These are phyloP conservation scores for Nibea coibor DNA, from an alignment of 2,113 vertebrate genomes.

Conservation along the genomic window DNA sequence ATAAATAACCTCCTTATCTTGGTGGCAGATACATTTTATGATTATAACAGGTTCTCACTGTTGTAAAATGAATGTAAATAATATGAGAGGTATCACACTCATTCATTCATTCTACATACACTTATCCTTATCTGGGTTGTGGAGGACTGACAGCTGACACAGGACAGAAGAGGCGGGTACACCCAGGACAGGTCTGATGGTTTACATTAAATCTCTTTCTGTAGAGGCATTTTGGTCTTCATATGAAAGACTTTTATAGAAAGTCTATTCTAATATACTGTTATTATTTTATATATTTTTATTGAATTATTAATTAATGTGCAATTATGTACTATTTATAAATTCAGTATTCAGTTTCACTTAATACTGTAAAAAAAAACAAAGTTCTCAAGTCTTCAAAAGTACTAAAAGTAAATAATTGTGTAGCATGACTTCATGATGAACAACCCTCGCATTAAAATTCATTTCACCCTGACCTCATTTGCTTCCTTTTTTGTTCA, in stretches of 20 bases:
- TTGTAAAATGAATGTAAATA: not conserved
- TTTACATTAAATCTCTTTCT: not conserved
- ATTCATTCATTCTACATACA: too few species aligned
- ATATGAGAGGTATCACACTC: not conserved
- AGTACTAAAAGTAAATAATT: not conserved
- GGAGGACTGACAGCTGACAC: too few species aligned
- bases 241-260: not conserved
- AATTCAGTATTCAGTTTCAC: not conserved
- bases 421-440: not conserved
- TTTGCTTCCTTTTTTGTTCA: too few species aligned
- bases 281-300: too few species aligned
- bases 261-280: not conserved
- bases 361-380: not conserved
- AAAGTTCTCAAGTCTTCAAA: not conserved
- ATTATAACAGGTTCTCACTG: not conserved
- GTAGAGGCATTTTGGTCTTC: not conserved
- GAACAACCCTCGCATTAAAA: too few species aligned
- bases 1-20: conserved; percentile 29
- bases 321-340: not conserved
- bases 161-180: too few species aligned
- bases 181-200: too few species aligned
- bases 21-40: not conserved
- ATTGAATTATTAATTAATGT: not conserved
- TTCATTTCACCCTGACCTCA: too few species aligned
- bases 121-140: too few species aligned